Percentiles rank a stretch among this genome's conserved stretches.
Evolutionary conservation across 2,113 vertebrate genomes (phyloP).

Genomic region (Herpetotheres cachinnans): DNA sequence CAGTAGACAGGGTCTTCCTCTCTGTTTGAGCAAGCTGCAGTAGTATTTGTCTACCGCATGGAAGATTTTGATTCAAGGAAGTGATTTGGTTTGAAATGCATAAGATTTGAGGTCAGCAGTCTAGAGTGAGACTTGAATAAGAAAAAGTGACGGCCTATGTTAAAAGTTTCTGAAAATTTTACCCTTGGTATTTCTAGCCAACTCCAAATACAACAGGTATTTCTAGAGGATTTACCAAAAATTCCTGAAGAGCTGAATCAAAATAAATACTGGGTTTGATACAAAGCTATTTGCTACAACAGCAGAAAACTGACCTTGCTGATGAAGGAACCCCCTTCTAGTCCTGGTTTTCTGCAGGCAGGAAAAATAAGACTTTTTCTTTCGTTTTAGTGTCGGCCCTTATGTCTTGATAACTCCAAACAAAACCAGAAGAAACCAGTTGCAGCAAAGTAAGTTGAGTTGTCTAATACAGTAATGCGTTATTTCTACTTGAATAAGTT

Average conservation of each 20-base stretch:
- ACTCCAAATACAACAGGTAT: neutral
- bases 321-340: neutral
- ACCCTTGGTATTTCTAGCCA: neutral
- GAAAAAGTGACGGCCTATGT: neutral
- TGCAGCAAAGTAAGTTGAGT: conserved; percentile 74
- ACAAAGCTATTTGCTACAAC: neutral
- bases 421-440: conserved; percentile 63
- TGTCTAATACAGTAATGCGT: neutral
- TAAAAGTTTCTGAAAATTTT: neutral
- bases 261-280: neutral
- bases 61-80: neutral
- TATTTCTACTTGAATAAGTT: neutral
- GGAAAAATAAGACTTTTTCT: neutral
- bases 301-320: neutral
- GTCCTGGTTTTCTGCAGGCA: neutral
- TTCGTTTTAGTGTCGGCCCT: conserved; percentile 67
- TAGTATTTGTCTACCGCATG: neutral
- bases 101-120: neutral
- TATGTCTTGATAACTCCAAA: conserved; percentile 78
- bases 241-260: neutral
- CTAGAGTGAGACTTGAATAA: neutral
- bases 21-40: neutral
- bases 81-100: neutral
- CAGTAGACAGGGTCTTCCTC: neutral
- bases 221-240: neutral